These are phyloP conservation scores for Epinephelus malabaricus DNA, from an alignment of 2,797 vertebrate genomes.

Conservation along the genomic window DNA sequence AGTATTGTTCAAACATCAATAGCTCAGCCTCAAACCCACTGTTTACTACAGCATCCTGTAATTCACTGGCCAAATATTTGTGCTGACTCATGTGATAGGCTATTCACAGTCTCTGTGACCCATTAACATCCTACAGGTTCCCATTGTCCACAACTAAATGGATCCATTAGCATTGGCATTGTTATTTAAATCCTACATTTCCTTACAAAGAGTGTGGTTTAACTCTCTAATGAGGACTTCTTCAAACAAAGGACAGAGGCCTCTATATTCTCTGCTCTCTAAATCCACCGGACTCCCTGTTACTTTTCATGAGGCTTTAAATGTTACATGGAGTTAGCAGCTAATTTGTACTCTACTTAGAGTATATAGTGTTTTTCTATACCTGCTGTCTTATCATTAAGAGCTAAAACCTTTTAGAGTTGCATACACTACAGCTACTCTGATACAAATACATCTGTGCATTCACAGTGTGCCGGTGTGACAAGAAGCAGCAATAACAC, in stretches of 20 bases:
- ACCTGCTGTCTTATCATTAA: not conserved
- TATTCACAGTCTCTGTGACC: constrained; percentile 86
- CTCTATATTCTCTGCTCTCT: constrained; percentile 74
- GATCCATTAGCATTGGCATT: constrained; percentile 85
- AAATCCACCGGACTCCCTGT: constrained; percentile 64
- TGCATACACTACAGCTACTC: not conserved
- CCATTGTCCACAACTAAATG: constrained; percentile 81
- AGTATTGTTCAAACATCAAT: not conserved
- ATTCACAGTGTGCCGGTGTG: not conserved
- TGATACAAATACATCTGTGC: not conserved
- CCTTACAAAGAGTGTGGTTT: constrained; percentile 84
- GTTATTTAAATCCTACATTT: constrained; percentile 87
- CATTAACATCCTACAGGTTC: constrained; percentile 84
- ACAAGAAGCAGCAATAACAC: not conserved
- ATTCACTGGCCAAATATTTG: constrained; percentile 89
- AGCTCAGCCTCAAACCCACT: not conserved
- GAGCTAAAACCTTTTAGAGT: not conserved
- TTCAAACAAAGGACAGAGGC: constrained; percentile 74
- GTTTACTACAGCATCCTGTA: constrained; percentile 62
- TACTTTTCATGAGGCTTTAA: constrained; percentile 19
- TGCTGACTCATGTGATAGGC: constrained; percentile 84
- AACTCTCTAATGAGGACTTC: constrained; percentile 87
- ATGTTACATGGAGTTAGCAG: constrained; percentile 15
- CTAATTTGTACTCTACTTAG: constrained; percentile 1
- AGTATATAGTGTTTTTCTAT: not conserved